These are phyloP conservation scores for Gobio occitaniae DNA, from an alignment of 2,797 vertebrate species.

Conservation along the genomic window DNA sequence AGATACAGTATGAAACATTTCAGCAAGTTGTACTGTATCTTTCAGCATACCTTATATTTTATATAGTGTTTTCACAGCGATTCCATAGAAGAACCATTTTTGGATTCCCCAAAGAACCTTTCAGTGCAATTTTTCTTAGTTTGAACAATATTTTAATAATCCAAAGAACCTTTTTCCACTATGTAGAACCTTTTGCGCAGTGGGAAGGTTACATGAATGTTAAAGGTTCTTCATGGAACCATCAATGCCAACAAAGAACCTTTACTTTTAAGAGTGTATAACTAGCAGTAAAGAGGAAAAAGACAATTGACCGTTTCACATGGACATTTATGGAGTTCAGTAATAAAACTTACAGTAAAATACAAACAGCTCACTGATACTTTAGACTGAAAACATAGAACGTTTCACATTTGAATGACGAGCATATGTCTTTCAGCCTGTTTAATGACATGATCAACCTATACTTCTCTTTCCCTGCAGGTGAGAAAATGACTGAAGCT, in stretches of 20 bases:
- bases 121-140: no score
- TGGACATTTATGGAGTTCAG: no score
- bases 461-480: conserved; percentile 69
- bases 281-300: no score
- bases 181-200: not conserved
- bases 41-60: not conserved
- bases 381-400: not conserved
- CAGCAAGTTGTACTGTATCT: not conserved
- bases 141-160: not conserved
- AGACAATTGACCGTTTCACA: no score
- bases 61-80: no score
- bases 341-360: no score
- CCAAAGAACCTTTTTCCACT: not conserved
- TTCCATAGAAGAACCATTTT: no score
- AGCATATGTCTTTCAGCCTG: not conserved
- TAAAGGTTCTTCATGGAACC: no score
- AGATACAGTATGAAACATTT: not conserved
- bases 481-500: conserved; percentile 95
- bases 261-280: no score
- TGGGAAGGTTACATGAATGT: not conserved
- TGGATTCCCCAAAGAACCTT: no score
- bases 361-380: not conserved
- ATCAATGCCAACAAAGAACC: no score
- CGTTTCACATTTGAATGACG: not conserved
- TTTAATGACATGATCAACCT: not conserved